Evolutionary conservation across 1,140 invertebrate species (phyloP).

Genomic region (Bradysia coprophila): DNA sequence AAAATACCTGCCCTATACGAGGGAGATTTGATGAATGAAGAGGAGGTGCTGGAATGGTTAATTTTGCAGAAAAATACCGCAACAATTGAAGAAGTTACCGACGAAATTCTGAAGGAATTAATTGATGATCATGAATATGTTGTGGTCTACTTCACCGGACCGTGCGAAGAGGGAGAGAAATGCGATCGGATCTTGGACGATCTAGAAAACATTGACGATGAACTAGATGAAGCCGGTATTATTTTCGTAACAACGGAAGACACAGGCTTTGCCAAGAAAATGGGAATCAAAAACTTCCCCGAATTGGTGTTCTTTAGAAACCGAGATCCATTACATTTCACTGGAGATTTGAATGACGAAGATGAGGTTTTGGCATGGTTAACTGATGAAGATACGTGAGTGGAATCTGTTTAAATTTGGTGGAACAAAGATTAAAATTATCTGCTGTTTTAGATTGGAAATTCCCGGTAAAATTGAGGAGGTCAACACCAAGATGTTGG

Average conservation of each 20-base stretch:
- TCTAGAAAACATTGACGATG: constrained; percentile 85
- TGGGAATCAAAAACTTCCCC: constrained; percentile 69
- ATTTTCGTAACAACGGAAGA: constrained; percentile 89
- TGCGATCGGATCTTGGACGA: constrained; percentile 71
- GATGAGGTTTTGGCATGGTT: constrained; percentile 81
- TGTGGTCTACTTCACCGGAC: constrained; percentile 82
- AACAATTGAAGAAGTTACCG: constrained; percentile 83
- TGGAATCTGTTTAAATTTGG: too few species aligned
- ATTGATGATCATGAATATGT: constrained; percentile 87
- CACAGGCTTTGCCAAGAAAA: constrained; percentile 57
- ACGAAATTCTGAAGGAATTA: constrained; percentile 72
- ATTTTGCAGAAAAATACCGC: constrained; percentile 78
- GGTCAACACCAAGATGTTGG: constrained; percentile 79
- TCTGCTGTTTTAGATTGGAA: too few species aligned
- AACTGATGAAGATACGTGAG: constrained; percentile 82
- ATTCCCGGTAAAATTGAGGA: constrained; percentile 85
- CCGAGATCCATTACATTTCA: constrained; percentile 53
- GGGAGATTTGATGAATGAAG: constrained; percentile 79
- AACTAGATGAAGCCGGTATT: constrained; percentile 81
- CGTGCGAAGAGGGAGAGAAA: constrained; percentile 68
- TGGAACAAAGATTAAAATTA: too few species aligned
- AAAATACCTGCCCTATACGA: constrained; percentile 83
- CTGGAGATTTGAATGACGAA: constrained; percentile 74
- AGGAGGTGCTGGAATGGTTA: constrained; percentile 79
- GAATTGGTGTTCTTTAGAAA: constrained; percentile 80